A percentile compares a stretch with the other conserved stretches of the same genome.
Conservation (phyloP, 2,113 vertebrate genomes). For the Tyto alba region DNA sequence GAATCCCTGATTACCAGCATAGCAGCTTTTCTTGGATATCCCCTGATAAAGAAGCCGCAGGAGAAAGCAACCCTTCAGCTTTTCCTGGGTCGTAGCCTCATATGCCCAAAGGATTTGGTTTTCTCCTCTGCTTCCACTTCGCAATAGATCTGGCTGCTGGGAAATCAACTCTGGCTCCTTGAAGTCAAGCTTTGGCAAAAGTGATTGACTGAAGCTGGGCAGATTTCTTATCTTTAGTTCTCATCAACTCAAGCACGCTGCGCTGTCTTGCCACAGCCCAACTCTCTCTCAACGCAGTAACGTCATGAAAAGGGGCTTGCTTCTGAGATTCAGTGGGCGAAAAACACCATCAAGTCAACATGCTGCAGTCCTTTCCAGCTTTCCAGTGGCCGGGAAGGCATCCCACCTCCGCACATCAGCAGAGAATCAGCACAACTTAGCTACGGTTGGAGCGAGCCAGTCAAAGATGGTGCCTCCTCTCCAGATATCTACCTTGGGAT, state of each 20-base stretch:
- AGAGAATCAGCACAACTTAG: background rate
- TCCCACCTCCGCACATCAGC: background rate
- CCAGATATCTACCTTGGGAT: background rate
- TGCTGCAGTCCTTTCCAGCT: background rate
- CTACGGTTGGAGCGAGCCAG: background rate
- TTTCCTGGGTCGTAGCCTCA: background rate
- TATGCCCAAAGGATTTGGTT: background rate
- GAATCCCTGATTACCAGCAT: background rate
- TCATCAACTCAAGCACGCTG: background rate
- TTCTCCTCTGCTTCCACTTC: background rate
- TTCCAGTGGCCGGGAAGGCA: background rate
- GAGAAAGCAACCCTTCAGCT: background rate
- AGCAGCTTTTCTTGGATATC: background rate
- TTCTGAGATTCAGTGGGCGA: background rate
- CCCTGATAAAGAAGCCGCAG: background rate
- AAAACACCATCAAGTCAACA: background rate
- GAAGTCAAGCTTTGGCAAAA: background rate
- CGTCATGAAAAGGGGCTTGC: background rate
- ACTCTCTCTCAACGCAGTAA: background rate
- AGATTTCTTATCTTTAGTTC: background rate
- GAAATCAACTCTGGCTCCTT: background rate
- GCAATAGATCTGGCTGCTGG: background rate
- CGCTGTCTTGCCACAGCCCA: accelerated
- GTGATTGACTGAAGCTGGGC: background rate
- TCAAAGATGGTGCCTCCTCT: background rate